Evolutionary conservation across 2,797 vertebrate genomes (phyloP).

Genomic region (Otolemur crassicaudatus): DNA sequence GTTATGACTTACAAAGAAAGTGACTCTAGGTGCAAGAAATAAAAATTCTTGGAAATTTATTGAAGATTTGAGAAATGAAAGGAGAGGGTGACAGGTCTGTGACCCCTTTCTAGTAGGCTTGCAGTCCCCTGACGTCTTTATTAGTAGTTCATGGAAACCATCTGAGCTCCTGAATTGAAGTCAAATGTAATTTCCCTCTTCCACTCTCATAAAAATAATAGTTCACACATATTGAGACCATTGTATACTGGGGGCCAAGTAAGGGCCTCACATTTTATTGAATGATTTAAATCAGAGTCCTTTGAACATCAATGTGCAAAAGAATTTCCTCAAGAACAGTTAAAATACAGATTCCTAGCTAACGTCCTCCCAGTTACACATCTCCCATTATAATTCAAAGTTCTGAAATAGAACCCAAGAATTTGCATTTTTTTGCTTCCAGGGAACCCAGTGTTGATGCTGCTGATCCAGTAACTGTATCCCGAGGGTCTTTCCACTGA

Average conservation of each 20-base stretch:
- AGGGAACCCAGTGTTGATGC: not conserved
- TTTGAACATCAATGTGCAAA: not conserved
- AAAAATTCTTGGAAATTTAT: not conserved
- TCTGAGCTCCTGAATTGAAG: conserved; percentile 42
- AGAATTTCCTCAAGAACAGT: not conserved
- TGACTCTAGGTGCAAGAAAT: not conserved
- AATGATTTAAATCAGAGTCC: conserved; percentile 37
- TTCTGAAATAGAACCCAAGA: not conserved
- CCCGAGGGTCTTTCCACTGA: not conserved
- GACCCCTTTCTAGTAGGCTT: not conserved
- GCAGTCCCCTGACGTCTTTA: conserved; percentile 23
- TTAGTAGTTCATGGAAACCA: conserved; percentile 24
- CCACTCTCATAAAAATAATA: conserved; percentile 55
- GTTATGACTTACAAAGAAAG: not conserved
- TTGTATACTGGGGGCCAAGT: not conserved
- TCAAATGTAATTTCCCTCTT: not conserved
- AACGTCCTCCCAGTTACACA: not conserved
- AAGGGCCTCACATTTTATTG: conserved; percentile 31
- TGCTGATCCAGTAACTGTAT: not conserved
- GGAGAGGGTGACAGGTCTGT: not conserved
- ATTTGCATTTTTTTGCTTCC: not conserved
- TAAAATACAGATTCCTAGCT: not conserved
- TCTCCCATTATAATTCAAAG: not conserved
- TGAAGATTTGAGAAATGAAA: not conserved
- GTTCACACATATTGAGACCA: not conserved